phyloP scores from a whole-genome alignment of 2,888 invertebrate species.

The Spilarctia lutea region DNA sequence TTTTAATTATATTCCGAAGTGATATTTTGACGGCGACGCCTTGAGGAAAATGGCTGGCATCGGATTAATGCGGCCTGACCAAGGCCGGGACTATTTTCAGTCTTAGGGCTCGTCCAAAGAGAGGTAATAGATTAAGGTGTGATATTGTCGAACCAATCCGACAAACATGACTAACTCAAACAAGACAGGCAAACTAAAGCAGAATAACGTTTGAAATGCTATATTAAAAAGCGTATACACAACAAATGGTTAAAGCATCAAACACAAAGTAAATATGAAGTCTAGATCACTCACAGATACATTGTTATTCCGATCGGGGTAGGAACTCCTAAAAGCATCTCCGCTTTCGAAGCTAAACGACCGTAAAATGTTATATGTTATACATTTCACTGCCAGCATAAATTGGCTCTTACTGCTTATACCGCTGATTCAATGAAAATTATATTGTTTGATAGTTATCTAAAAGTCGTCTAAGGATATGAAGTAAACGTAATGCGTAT shows the following conservation, averaged over 20 bases:
- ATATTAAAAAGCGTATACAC: not conserved
- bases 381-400: constrained; percentile 2
- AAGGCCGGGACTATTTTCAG: too few relatives aligned
- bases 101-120: too few relatives aligned
- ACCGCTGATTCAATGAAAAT: constrained; percentile 17
- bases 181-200: not conserved
- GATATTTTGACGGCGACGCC: too few relatives aligned
- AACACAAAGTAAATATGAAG: constrained; percentile 14
- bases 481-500: not conserved
- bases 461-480: not conserved
- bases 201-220: not conserved
- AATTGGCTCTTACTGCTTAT: constrained; percentile 10
- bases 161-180: too few relatives aligned
- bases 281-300: constrained; percentile 21
- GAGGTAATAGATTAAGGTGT: too few relatives aligned
- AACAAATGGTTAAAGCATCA: constrained; percentile 3
- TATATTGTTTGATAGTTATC: constrained; percentile 9
- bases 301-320: constrained; percentile 43
- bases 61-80: too few relatives aligned
- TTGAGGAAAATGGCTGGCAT: too few relatives aligned
- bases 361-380: constrained; percentile 36
- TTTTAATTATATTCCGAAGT: too few relatives aligned
- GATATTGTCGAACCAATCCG: too few relatives aligned
- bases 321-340: constrained; percentile 40
- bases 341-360: constrained; percentile 34